Base-by-base conservation (phyloP, 1,140 invertebrate genomes). In the Zaprionus capensis region DNA sequence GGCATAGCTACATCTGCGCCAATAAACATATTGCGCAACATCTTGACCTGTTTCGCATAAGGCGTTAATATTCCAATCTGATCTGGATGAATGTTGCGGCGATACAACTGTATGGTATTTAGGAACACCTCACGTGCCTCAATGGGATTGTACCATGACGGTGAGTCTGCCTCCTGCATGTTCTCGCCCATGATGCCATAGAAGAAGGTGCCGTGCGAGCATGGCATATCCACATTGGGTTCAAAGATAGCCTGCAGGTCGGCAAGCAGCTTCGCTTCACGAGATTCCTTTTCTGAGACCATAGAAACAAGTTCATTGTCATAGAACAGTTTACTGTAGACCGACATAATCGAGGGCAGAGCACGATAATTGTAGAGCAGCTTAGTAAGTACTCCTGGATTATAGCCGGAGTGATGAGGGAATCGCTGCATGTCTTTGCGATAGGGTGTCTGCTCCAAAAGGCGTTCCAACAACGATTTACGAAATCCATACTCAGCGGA, bases 31-130 rank as follows among this genome's bases (percentile, higher is more conserved):
- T n/a, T 79, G 4, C 81, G 66, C 15, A 92, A 49, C 49, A 73
- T 70, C 72, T 82, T 92, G 92, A 97, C 97, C 94, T 99, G 98
- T 92, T 97, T 97, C 68, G 95, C 93, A 93, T 99, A 99, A 0
- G 98, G 98, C 6, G 98, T 97, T 63, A 99, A 97, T 71, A 99
- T 96, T 5, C 98, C 98, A 91, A 99, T 96, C 85, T 98, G 95
- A 93, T 56, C 82, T 0, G 94, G 92, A 4, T 76, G 88, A 11
- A 98, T 73, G 31, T 95, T 94, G 53, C 93, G 92, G 56, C 95
- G 94, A 88, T 95, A 96, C 1, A 98, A 86, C 58, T 94, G 93
- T 46, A 94, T 93, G 12, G 95, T 92, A 77, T 94, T 94, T 26
- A 94, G 83, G 14, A 94, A 91, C 7, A 95, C 73, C 73, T 94